Percentiles rank a stretch among this genome's conserved stretches.
Evolutionary conservation across 2,888 invertebrate species (phyloP).

Genomic region (Eremobia ochroleuca): DNA sequence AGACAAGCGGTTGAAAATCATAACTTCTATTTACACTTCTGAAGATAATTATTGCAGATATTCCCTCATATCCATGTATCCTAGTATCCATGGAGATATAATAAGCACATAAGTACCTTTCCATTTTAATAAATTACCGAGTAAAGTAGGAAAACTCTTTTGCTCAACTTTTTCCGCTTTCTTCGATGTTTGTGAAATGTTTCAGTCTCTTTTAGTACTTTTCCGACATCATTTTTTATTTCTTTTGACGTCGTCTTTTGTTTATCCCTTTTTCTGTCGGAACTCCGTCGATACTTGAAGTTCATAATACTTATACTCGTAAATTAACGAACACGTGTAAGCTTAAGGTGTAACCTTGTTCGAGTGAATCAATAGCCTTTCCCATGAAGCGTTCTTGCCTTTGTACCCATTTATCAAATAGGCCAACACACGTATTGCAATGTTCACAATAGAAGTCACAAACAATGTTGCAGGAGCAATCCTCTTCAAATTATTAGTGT

Average conservation of each 20-base stretch:
- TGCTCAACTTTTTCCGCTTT: constrained; percentile 57
- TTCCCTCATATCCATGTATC: constrained; percentile 7
- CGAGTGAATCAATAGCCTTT: constrained; percentile 55
- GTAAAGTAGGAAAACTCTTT: constrained; percentile 56
- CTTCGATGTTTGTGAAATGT: constrained; percentile 60
- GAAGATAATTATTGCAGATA: constrained; percentile 11
- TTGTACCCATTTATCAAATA: constrained; percentile 62
- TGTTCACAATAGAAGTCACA: constrained; percentile 64
- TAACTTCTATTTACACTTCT: neutral
- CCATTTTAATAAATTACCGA: constrained; percentile 55
- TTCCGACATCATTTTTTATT: constrained; percentile 50
- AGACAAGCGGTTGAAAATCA: neutral
- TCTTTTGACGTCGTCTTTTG: constrained; percentile 40
- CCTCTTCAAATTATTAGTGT: constrained; percentile 76
- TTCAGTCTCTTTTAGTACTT: constrained; percentile 52
- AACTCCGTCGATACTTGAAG: constrained; percentile 23
- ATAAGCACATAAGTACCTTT: constrained; percentile 27
- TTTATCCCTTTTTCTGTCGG: constrained; percentile 15
- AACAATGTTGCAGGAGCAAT: constrained; percentile 74
- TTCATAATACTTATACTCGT: constrained; percentile 15
- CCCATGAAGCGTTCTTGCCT: constrained; percentile 54
- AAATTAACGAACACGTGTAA: constrained; percentile 47
- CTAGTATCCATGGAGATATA: constrained; percentile 5
- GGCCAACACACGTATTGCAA: constrained; percentile 52
- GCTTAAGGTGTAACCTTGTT: constrained; percentile 52